These are phyloP conservation scores for Ischnus inquisitorius DNA, from an alignment of 2,888 invertebrate species.

Conservation along the genomic window DNA sequence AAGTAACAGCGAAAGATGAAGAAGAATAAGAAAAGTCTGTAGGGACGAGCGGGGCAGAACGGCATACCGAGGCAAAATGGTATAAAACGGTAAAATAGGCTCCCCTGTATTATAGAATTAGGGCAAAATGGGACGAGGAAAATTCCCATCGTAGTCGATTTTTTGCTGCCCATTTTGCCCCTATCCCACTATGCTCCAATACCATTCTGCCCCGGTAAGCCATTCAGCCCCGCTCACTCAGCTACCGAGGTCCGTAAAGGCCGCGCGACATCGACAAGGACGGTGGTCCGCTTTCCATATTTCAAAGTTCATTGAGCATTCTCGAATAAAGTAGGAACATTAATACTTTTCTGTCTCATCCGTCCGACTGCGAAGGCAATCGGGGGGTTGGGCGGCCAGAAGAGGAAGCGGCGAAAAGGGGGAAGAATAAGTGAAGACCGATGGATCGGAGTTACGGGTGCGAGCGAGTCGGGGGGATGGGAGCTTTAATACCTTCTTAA, in stretches of 20 bases:
- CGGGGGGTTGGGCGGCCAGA: slow-evolving; percentile 10
- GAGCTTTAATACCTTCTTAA: slow-evolving; percentile 84
- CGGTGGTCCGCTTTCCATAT: slow-evolving; percentile 77
- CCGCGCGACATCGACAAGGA: slow-evolving; percentile 38
- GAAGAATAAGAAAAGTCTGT: slow-evolving; percentile 33
- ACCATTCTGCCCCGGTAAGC: too few species aligned
- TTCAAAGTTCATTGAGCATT: slow-evolving; percentile 80
- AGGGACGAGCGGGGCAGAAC: too few species aligned
- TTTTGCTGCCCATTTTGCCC: too few species aligned
- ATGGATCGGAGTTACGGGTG: slow-evolving; percentile 33
- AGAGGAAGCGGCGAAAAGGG: slow-evolving; percentile 13
- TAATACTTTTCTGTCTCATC: slow-evolving; percentile 79
- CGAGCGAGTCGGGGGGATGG: slow-evolving; percentile 65
- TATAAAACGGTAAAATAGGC: too few species aligned
- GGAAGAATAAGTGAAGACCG: slow-evolving; percentile 63
- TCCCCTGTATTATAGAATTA: too few species aligned
- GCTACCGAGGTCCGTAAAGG: slow-evolving; percentile 22
- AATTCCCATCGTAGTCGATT: too few species aligned
- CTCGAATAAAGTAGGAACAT: slow-evolving; percentile 80
- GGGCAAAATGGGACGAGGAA: too few species aligned
- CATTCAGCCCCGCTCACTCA: too few species aligned
- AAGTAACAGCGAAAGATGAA: slow-evolving; percentile 32
- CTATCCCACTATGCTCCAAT: too few species aligned
- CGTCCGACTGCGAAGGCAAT: slow-evolving; percentile 61
- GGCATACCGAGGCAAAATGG: too few species aligned